A percentile compares a stretch with the other conserved stretches of the same genome.
These are phyloP conservation scores for Aplysina aerophoba DNA, from an alignment of 37 sponge, comb jelly and placozoan genomes.

Conservation along the genomic window DNA sequence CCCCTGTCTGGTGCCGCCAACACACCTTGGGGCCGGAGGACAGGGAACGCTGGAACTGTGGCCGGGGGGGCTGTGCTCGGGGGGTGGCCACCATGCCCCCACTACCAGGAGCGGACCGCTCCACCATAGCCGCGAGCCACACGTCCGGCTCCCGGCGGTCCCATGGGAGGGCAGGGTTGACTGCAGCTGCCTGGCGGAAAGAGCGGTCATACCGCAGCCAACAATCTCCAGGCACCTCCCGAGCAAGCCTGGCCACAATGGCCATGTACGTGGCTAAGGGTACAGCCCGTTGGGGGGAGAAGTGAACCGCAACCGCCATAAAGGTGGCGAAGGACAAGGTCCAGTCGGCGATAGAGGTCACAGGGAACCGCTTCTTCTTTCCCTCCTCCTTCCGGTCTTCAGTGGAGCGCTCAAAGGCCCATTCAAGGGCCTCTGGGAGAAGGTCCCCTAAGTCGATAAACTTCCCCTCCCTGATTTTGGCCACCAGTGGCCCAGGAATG, in stretches of 20 bases:
- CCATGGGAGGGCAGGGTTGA: constrained; percentile 15
- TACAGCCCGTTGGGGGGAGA: neutral
- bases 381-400: constrained; percentile 13
- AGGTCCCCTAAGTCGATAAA: constrained; percentile 31
- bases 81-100: neutral
- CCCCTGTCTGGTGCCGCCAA: neutral
- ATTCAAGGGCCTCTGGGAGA: constrained; percentile 11
- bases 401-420: constrained; percentile 5
- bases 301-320: neutral
- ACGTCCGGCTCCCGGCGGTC: constrained; percentile 23
- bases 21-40: neutral
- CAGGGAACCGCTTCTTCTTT: neutral
- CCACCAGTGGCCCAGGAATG: neutral
- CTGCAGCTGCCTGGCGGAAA: constrained; percentile 28
- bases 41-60: neutral
- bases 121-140: constrained; percentile 1
- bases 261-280: neutral
- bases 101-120: neutral
- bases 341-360: neutral
- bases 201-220: constrained; percentile 27
- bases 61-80: too few species aligned
- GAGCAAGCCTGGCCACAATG: constrained; percentile 3
- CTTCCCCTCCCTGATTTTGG: constrained; percentile 1
- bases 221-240: neutral
- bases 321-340: constrained; percentile 16